A percentile compares a stretch with the other conserved stretches of the same genome.
Conservation (phyloP, 2,113 vertebrate genomes). For the Macheiramphus alcinus region DNA sequence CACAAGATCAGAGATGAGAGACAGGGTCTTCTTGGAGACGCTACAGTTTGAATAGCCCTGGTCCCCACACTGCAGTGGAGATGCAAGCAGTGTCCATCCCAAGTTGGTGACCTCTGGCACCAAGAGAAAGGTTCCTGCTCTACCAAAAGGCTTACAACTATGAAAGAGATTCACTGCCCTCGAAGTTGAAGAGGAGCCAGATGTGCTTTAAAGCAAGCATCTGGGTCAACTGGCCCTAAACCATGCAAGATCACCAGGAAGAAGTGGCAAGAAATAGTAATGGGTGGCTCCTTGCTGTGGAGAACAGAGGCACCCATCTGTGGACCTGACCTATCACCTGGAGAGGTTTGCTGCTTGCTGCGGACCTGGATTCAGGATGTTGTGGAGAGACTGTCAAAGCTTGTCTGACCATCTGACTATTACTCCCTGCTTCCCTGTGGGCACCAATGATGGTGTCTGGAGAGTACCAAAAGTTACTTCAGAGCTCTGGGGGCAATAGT, state of each 20-base stretch:
- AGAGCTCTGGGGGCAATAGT: background rate
- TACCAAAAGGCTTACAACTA: background rate
- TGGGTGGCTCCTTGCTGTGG: background rate
- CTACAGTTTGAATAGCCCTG: background rate
- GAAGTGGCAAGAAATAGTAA: background rate
- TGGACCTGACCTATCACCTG: background rate
- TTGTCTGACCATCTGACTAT: background rate
- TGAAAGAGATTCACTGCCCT: background rate
- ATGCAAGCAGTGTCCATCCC: background rate
- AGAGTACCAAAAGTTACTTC: background rate
- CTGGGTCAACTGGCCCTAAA: background rate
- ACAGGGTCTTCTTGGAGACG: background rate
- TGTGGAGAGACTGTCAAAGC: background rate
- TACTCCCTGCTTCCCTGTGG: background rate
- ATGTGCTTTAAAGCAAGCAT: background rate
- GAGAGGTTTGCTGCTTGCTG: background rate
- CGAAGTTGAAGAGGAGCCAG: background rate
- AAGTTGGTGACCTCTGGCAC: background rate
- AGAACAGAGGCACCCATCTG: background rate
- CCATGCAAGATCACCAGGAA: background rate
- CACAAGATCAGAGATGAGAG: background rate
- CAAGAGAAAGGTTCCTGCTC: background rate
- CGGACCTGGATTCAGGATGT: background rate
- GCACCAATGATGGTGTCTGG: background rate
- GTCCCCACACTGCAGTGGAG: background rate